These are phyloP conservation scores for Paracentrotus lividus DNA, from an alignment of 53 echinoderm and acorn worm species.

Conservation along the genomic window DNA sequence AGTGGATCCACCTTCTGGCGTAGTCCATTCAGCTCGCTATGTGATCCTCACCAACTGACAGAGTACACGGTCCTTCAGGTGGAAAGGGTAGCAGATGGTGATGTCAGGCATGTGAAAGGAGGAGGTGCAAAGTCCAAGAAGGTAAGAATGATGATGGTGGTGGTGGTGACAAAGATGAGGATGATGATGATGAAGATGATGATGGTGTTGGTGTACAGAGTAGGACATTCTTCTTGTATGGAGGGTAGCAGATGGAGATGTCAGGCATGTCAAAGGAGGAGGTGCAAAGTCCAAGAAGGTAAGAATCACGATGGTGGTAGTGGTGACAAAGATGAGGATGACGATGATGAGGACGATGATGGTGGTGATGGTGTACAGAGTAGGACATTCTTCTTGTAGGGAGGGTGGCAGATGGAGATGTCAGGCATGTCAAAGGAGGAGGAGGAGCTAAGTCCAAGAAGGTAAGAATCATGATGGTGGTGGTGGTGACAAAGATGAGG, in stretches of 20 bases:
- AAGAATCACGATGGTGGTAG: conserved; percentile 25
- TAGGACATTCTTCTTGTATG: conserved; percentile 91
- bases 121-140: conserved; percentile 87
- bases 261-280: conserved; percentile 81
- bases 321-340: conserved; percentile 34
- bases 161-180: conserved; percentile 14
- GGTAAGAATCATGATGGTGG: conserved; percentile 69
- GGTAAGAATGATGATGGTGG: conserved; percentile 71
- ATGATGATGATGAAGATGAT: conserved; percentile 4
- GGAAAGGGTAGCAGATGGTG: conserved; percentile 83
- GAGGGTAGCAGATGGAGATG: conserved; percentile 79
- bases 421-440: conserved; percentile 81
- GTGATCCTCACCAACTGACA: conserved; percentile 85
- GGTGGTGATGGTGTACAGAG: conserved; percentile 69
- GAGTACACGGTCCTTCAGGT: conserved; percentile 93
- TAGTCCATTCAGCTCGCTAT: conserved; percentile 81
- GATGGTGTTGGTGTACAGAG: conserved; percentile 75
- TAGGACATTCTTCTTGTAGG: conserved; percentile 92
- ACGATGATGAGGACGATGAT: conserved; percentile 16
- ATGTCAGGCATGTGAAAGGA: conserved; percentile 80
- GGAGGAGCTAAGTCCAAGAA: conserved; percentile 84
- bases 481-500: neutral
- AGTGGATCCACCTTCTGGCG: conserved; percentile 82
- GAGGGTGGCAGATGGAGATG: conserved; percentile 79
- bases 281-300: conserved; percentile 92